Percentiles rank a stretch among this genome's conserved stretches.
Conservation (phyloP, 1,140 invertebrate genomes). For the Hyphantria cunea region DNA sequence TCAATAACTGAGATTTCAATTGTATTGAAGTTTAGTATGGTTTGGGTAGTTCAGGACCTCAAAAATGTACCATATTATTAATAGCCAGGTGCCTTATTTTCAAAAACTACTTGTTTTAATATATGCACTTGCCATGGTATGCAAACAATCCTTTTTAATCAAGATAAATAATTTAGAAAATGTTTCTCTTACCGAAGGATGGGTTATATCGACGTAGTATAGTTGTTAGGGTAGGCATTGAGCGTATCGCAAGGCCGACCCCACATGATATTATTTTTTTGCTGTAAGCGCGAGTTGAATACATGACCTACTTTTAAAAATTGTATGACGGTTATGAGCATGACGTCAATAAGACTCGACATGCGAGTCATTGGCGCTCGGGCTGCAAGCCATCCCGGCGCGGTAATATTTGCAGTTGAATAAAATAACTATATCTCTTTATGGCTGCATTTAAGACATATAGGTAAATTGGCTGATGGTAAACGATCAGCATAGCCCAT, state of each 20-base stretch:
- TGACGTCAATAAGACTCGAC: slow-evolving; percentile 56
- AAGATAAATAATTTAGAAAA: slow-evolving; percentile 6
- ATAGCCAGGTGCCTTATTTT: not conserved
- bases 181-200: slow-evolving; percentile 3
- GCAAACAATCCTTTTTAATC: too few species aligned
- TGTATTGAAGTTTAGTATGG: too few species aligned
- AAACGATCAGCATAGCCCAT: too few species aligned
- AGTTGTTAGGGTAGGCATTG: slow-evolving; percentile 19
- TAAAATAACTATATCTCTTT: too few species aligned
- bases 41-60: too few species aligned
- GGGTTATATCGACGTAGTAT: slow-evolving; percentile 33
- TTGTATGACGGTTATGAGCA: slow-evolving; percentile 42
- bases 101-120: not conserved
- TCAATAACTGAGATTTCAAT: too few species aligned
- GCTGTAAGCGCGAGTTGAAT: slow-evolving; percentile 53
- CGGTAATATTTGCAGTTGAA: slow-evolving; percentile 3
- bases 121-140: too few species aligned
- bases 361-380: slow-evolving; percentile 32
- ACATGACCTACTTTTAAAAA: slow-evolving; percentile 64
- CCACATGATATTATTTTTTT: slow-evolving; percentile 54
- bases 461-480: too few species aligned
- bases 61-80: not conserved
- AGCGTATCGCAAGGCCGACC: slow-evolving; percentile 55
- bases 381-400: not conserved
- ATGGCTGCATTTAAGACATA: too few species aligned